Percentiles rank a stretch among this genome's conserved stretches.
These are phyloP conservation scores for Halichondria panicea DNA, from an alignment of 37 sponge, comb jelly and placozoan species.

Conservation along the genomic window DNA sequence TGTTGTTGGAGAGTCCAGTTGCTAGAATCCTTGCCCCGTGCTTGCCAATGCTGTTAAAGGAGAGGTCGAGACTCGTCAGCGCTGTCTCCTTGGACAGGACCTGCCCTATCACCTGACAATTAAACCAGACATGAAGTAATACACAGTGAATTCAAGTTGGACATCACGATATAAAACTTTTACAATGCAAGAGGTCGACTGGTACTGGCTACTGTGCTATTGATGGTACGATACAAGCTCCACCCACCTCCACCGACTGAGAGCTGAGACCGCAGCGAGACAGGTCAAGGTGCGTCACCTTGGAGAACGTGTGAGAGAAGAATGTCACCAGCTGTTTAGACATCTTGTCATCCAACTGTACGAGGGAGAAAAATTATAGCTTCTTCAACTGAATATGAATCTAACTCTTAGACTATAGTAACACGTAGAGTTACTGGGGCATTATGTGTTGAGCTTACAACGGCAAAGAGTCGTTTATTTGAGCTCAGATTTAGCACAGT, in stretches of 20 bases:
- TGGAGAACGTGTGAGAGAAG: conserved; percentile 41
- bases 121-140: too few relatives aligned
- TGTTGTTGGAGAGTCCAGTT: conserved; percentile 45
- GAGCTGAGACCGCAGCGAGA: conserved; percentile 19
- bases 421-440: too few relatives aligned
- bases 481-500: neutral
- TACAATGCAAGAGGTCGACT: too few relatives aligned
- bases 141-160: too few relatives aligned
- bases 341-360: neutral
- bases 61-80: conserved; percentile 28
- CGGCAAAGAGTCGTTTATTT: conserved; percentile 2
- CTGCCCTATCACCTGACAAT: conserved; percentile 18
- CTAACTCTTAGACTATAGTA: neutral
- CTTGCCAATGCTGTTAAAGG: conserved; percentile 38
- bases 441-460: neutral
- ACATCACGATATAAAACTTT: too few relatives aligned
- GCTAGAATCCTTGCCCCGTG: conserved; percentile 41
- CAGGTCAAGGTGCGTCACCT: conserved; percentile 50
- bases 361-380: neutral
- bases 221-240: neutral
- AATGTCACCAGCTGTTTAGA: conserved; percentile 20
- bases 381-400: neutral
- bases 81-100: conserved; percentile 34
- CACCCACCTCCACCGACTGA: conserved; percentile 4
- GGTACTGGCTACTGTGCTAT: too few relatives aligned